These are phyloP conservation scores for Drosophila arizonae DNA, from an alignment of 1,140 invertebrate genomes.

Conservation along the genomic window DNA sequence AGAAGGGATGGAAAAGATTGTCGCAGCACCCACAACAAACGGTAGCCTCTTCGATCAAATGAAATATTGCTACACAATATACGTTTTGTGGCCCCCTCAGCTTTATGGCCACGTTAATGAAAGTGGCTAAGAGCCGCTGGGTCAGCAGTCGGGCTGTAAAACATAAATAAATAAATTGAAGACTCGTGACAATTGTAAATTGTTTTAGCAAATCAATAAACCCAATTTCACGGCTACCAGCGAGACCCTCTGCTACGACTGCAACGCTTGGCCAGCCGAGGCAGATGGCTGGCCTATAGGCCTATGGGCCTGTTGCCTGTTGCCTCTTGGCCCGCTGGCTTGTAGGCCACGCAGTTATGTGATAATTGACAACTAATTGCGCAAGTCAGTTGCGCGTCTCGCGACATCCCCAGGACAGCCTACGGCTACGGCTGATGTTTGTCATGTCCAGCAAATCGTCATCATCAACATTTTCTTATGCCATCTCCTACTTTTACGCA, in stretches of 20 bases:
- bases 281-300: slow-evolving; percentile 5
- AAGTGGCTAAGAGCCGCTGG: slow-evolving; percentile 39
- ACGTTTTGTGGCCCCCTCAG: slow-evolving; percentile 18
- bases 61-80: slow-evolving; percentile 80
- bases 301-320: background rate
- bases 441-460: slow-evolving; percentile 20
- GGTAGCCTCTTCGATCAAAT: slow-evolving; percentile 72
- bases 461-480: slow-evolving; percentile 18
- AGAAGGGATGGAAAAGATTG: background rate
- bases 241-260: background rate
- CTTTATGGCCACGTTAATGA: slow-evolving; percentile 69
- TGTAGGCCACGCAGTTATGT: slow-evolving; percentile 26
- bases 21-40: slow-evolving; percentile 49
- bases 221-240: slow-evolving; percentile 66
- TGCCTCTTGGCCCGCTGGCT: too few relatives aligned
- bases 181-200: slow-evolving; percentile 80
- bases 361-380: slow-evolving; percentile 72
- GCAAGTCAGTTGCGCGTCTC: slow-evolving; percentile 32
- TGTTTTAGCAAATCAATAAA: slow-evolving; percentile 75
- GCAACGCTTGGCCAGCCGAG: background rate
- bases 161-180: slow-evolving; percentile 76
- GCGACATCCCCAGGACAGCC: slow-evolving; percentile 46
- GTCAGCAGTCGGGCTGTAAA: slow-evolving; percentile 57
- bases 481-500: background rate
- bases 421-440: background rate